Percentiles rank a stretch among this genome's conserved stretches.
These are phyloP conservation scores for Zaprionus kolodkinae DNA, from an alignment of 1,140 invertebrate genomes.

Conservation along the genomic window DNA sequence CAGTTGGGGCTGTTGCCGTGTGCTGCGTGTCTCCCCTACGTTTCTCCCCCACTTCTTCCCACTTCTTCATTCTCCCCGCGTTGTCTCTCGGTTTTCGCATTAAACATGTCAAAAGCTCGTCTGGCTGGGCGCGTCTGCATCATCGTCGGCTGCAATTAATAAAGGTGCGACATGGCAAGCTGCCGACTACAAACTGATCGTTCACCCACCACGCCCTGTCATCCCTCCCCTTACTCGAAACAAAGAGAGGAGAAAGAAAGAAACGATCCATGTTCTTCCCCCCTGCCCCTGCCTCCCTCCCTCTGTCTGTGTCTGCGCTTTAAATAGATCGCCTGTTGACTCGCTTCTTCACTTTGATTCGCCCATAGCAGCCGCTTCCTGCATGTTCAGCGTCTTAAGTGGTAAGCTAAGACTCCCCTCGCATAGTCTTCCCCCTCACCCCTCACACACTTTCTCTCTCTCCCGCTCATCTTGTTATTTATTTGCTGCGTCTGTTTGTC, in stretches of 20 bases:
- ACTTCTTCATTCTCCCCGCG: background rate
- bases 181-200: slow-evolving; percentile 34
- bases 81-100: slow-evolving; percentile 61
- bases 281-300: too few relatives aligned
- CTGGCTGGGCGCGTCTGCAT: slow-evolving; percentile 58
- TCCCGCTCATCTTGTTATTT: slow-evolving; percentile 60
- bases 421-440: background rate
- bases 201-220: slow-evolving; percentile 6
- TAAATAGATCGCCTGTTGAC: slow-evolving; percentile 55
- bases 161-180: slow-evolving; percentile 72
- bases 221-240: background rate
- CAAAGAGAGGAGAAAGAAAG: too few relatives aligned
- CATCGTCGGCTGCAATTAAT: slow-evolving; percentile 77
- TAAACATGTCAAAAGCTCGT: slow-evolving; percentile 80
- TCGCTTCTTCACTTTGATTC: slow-evolving; percentile 13
- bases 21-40: background rate
- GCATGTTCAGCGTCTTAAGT: slow-evolving; percentile 60
- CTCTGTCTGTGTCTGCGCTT: slow-evolving; percentile 48
- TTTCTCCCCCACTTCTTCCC: background rate
- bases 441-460: background rate
- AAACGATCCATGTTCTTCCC: background rate
- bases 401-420: slow-evolving; percentile 45
- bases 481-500: slow-evolving; percentile 81
- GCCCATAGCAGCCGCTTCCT: slow-evolving; percentile 17
- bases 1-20: slow-evolving; percentile 16